Evolutionary conservation across 2,113 vertebrate species (phyloP).

Genomic region (Thryonomys swinderianus): DNA sequence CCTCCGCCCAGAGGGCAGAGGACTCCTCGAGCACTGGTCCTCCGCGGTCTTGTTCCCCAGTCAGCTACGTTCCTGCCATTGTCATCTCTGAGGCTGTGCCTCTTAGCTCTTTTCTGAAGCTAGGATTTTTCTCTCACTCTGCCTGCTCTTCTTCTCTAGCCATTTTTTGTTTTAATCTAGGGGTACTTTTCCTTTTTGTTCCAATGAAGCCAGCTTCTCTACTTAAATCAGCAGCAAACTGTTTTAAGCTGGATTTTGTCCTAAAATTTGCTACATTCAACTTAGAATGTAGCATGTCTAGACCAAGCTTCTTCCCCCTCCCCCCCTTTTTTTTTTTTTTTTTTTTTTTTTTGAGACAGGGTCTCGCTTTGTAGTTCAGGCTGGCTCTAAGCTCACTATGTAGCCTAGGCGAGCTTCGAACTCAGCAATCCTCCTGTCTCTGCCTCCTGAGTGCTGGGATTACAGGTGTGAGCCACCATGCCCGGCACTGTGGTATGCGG

Average conservation of each 20-base stretch:
- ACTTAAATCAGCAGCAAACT: conserved; percentile 73
- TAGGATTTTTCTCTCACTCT: conserved; percentile 62
- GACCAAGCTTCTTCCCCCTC: conserved; percentile 62
- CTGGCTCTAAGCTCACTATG: too few species aligned
- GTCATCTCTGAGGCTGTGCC: conserved; percentile 61
- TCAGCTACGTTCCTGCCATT: conserved; percentile 1
- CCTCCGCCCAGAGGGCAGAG: neutral
- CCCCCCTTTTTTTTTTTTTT: too few species aligned
- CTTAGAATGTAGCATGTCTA: conserved; percentile 53
- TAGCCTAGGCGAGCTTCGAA: too few species aligned
- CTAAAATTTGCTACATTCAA: conserved; percentile 65
- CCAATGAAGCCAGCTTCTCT: conserved; percentile 41
- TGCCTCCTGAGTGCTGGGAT: too few species aligned
- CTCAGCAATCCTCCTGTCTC: too few species aligned
- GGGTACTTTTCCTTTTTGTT: conserved; percentile 70
- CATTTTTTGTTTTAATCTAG: conserved; percentile 42
- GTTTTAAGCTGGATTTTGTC: conserved; percentile 70
- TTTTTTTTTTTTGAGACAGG: too few species aligned
- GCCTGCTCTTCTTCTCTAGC: conserved; percentile 29
- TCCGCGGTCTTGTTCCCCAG: neutral
- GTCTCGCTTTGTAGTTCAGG: too few species aligned
- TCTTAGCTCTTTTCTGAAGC: conserved; percentile 61
- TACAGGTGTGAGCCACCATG: too few species aligned
- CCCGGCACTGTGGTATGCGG: too few species aligned
- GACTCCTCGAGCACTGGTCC: neutral